Evolutionary conservation across 2,113 vertebrate species (phyloP).

Genomic region (Alethe castanea): DNA sequence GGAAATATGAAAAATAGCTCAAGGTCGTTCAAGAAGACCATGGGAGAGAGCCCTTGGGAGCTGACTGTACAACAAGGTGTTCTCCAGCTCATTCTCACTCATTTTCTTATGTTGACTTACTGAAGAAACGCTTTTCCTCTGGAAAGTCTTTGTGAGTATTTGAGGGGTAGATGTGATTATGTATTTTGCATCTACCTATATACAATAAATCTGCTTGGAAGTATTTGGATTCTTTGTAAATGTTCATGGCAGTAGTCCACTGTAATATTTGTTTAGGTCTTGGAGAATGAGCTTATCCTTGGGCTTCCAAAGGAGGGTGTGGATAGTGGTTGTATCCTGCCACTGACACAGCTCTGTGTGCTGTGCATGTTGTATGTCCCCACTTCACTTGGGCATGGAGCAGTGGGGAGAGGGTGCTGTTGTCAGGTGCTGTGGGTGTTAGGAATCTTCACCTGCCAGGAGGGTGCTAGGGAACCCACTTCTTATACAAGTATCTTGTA

Average conservation of each 20-base stretch:
- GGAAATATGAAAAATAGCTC: not conserved
- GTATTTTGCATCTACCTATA: not conserved
- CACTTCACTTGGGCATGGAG: accelerated
- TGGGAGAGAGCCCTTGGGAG: not conserved
- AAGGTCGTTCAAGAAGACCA: not conserved
- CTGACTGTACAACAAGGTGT: not conserved
- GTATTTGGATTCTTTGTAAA: not conserved
- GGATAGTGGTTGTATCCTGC: too few species aligned
- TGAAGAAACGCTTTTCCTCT: not conserved
- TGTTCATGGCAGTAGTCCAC: not conserved
- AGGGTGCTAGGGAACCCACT: not conserved
- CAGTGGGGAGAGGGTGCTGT: not conserved
- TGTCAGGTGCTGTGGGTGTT: not conserved
- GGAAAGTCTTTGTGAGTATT: not conserved
- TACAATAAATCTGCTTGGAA: not conserved
- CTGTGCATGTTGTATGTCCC: accelerated
- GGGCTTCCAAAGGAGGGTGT: not conserved
- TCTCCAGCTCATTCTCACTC: not conserved
- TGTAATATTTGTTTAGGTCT: not conserved
- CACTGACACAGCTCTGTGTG: not conserved
- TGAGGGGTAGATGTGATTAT: not conserved
- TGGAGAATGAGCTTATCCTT: not conserved
- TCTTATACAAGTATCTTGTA: not conserved
- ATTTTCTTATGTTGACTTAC: not conserved
- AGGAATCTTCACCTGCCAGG: not conserved